Evolutionary conservation across 2,113 vertebrate genomes (phyloP).

Genomic region (Solenodon paradoxus): DNA sequence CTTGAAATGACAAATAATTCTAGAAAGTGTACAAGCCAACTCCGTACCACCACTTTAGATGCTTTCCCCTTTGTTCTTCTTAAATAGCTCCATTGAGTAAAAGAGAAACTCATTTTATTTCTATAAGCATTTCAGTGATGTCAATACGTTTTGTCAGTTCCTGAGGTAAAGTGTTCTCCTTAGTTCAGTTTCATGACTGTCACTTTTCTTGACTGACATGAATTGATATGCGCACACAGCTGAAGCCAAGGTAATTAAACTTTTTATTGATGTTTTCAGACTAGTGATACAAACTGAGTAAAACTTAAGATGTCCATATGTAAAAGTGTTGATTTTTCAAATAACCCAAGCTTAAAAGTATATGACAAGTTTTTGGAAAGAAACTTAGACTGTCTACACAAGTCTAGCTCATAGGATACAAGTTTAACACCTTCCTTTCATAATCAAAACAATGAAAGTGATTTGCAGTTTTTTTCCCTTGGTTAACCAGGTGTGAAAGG

Average conservation of each 20-base stretch:
- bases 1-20: conserved; percentile 24
- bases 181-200: background rate
- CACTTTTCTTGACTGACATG: background rate
- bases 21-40: background rate
- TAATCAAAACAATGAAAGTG: background rate
- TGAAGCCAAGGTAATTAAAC: background rate
- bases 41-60: background rate
- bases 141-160: background rate
- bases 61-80: background rate
- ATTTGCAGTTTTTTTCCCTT: conserved; percentile 22
- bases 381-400: background rate
- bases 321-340: background rate
- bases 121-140: conserved; percentile 12
- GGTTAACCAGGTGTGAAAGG: background rate
- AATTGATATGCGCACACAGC: background rate
- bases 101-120: conserved; percentile 32
- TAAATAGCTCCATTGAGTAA: background rate
- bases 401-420: background rate
- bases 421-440: background rate
- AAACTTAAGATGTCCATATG: background rate
- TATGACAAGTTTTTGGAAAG: background rate
- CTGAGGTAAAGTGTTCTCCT: conserved; percentile 21
- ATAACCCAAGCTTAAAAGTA: conserved; percentile 39
- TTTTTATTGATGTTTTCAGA: conserved; percentile 24
- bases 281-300: background rate